Percentiles rank a stretch among this genome's conserved stretches.
phyloP scores from a whole-genome alignment of 2,113 vertebrate species.

The Callaeas wilsoni region DNA sequence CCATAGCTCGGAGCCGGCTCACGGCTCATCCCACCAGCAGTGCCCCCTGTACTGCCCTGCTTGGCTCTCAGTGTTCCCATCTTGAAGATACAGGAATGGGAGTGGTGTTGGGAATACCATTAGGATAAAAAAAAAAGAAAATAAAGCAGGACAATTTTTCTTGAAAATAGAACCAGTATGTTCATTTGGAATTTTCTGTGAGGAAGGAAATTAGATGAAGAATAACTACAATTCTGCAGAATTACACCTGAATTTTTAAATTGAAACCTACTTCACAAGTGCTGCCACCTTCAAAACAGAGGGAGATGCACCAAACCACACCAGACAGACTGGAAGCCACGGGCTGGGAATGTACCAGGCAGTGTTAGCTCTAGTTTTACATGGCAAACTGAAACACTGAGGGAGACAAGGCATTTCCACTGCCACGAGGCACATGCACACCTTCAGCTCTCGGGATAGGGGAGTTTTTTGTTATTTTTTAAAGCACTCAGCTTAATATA shows the following conservation, averaged over 20 bases:
- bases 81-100: background rate
- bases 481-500: background rate
- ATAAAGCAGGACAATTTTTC: background rate
- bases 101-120: background rate
- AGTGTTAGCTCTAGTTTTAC: background rate
- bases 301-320: background rate
- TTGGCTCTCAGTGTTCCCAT: background rate
- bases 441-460: background rate
- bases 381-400: background rate
- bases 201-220: background rate
- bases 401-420: background rate
- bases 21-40: background rate
- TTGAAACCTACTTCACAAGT: background rate
- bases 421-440: background rate
- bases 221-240: background rate
- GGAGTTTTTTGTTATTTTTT: background rate
- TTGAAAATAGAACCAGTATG: background rate
- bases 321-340: background rate
- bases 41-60: background rate
- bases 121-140: background rate
- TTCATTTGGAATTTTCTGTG: background rate
- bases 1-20: accelerated
- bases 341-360: background rate
- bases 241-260: background rate
- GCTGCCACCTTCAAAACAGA: background rate